Conservation (phyloP, 2,113 vertebrate genomes). For the Cyprinodon tularosa region DNA sequence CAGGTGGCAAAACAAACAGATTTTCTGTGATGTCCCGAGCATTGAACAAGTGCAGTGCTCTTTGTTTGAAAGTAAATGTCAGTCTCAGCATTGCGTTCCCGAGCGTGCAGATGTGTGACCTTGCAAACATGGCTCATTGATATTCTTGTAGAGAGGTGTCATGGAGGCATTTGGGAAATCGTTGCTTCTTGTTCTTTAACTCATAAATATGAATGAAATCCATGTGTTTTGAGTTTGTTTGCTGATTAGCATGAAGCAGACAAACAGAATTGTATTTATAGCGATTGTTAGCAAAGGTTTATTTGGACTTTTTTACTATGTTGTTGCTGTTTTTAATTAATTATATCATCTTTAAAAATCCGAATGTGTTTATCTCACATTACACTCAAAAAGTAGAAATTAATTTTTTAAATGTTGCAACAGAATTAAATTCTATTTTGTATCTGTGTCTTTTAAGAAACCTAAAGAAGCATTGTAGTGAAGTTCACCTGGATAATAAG, state of each 20-base stretch:
- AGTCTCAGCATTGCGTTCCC: slow-evolving; percentile 9
- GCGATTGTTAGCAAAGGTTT: slow-evolving; percentile 21
- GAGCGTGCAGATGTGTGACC: slow-evolving; percentile 16
- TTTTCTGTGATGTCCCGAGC: slow-evolving; percentile 40
- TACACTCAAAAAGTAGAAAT: neutral
- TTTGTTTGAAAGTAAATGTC: slow-evolving; percentile 36
- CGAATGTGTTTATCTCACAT: neutral
- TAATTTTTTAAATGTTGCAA: neutral
- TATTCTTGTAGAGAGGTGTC: slow-evolving; percentile 48
- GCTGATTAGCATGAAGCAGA: slow-evolving; percentile 42
- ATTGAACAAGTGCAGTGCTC: slow-evolving; percentile 41
- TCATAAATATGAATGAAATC: slow-evolving; percentile 63
- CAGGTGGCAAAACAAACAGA: slow-evolving; percentile 71
- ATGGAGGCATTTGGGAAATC: slow-evolving; percentile 31
- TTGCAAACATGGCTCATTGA: slow-evolving; percentile 30
- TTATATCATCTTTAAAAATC: slow-evolving; percentile 15
- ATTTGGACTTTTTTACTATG: neutral
- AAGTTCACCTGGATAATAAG: no score
- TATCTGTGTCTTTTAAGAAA: neutral
- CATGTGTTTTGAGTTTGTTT: slow-evolving; percentile 61
- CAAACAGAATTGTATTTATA: slow-evolving; percentile 20
- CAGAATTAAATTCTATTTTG: neutral
- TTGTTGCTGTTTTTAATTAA: slow-evolving; percentile 8
- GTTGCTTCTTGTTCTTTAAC: slow-evolving; percentile 9
- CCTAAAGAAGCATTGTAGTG: no score